Evolutionary conservation across 1,140 invertebrate species (phyloP).

Genomic region (Leptinotarsa defecta): DNA sequence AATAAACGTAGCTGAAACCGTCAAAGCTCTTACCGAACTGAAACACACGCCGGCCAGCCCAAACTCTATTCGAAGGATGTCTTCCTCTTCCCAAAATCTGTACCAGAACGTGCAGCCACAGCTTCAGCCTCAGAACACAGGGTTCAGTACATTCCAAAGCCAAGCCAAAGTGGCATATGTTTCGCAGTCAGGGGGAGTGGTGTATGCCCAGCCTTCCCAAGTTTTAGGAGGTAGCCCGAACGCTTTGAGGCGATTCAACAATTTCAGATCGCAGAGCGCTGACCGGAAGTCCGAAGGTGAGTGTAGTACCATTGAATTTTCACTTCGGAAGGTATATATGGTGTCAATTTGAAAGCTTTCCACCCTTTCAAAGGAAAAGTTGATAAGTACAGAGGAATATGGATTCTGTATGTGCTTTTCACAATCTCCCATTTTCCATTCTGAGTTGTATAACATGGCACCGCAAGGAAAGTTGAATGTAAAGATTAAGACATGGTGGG

Average conservation of each 20-base stretch:
- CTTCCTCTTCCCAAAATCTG: slow-evolving; percentile 49
- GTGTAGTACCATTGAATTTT: slow-evolving; percentile 14
- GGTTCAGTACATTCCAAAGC: slow-evolving; percentile 61
- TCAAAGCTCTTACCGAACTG: slow-evolving; percentile 81
- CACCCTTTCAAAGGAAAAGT: no score
- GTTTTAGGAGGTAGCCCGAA: slow-evolving; percentile 57
- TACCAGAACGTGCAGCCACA: slow-evolving; percentile 34
- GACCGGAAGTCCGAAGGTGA: slow-evolving; percentile 61
- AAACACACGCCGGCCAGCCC: slow-evolving; percentile 87
- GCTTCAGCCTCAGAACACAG: slow-evolving; percentile 41
- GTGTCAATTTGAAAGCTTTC: no score
- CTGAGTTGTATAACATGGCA: no score
- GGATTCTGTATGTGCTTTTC: no score
- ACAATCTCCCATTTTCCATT: no score
- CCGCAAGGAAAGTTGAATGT: no score
- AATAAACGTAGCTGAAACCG: slow-evolving; percentile 82
- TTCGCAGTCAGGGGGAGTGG: slow-evolving; percentile 54
- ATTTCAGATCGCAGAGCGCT: slow-evolving; percentile 61
- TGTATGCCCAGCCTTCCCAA: slow-evolving; percentile 62
- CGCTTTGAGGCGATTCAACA: slow-evolving; percentile 56
- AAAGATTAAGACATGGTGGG: no score
- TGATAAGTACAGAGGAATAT: no score
- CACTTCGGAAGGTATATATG: no score
- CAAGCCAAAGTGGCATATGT: slow-evolving; percentile 59
- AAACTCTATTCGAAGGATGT: slow-evolving; percentile 69